Percentiles rank a stretch among this genome's conserved stretches.
These are phyloP conservation scores for Liposcelis brunnea DNA, from an alignment of 2,888 invertebrate species.

Conservation along the genomic window DNA sequence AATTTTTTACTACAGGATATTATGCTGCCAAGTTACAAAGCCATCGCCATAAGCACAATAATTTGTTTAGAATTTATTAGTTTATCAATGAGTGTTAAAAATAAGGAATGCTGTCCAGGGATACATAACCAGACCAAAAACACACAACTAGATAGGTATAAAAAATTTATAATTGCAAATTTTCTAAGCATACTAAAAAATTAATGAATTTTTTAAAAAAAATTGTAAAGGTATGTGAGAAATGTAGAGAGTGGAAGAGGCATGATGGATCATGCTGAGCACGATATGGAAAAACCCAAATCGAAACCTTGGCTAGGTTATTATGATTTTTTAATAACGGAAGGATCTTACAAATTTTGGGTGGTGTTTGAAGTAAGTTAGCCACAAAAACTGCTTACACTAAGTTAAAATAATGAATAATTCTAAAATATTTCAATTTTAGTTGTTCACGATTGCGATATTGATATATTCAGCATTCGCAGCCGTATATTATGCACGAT, in stretches of 20 bases:
- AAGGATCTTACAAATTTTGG: conserved; percentile 80
- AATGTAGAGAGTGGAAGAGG: not conserved
- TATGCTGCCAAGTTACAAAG: too few relatives aligned
- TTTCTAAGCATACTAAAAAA: too few relatives aligned
- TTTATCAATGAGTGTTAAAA: too few relatives aligned
- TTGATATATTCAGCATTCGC: conserved; percentile 72
- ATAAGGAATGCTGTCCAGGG: too few relatives aligned
- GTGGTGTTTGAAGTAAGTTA: conserved; percentile 59
- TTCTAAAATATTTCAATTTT: conserved; percentile 22
- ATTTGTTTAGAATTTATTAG: too few relatives aligned
- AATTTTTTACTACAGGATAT: too few relatives aligned
- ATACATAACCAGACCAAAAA: too few relatives aligned
- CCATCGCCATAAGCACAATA: too few relatives aligned
- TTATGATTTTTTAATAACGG: conserved; percentile 74
- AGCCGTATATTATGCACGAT: conserved; percentile 74
- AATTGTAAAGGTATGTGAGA: too few relatives aligned
- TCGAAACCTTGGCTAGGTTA: conserved; percentile 27
- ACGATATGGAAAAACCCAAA: conserved; percentile 3
- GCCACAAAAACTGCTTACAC: not conserved
- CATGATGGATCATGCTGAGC: not conserved
- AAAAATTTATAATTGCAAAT: too few relatives aligned
- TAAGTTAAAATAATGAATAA: not conserved
- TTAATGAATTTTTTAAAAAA: too few relatives aligned
- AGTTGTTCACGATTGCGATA: conserved; percentile 64
- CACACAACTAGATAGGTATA: too few relatives aligned